Base-by-base conservation (phyloP, 2,113 vertebrate genomes). In the Podiceps cristatus region DNA sequence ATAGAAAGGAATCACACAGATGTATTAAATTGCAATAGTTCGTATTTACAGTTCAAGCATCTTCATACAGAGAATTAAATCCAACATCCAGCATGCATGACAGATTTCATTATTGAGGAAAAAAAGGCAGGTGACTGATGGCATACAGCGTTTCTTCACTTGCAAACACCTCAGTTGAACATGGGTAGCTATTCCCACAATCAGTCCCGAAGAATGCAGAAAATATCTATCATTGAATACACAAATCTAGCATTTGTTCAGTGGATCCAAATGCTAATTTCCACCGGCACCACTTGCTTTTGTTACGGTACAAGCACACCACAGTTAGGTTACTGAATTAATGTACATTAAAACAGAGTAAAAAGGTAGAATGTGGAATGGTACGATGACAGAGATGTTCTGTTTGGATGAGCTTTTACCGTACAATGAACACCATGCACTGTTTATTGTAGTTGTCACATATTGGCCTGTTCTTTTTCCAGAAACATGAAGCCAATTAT, bases 401-500 rank as follows among this genome's bases (percentile, higher is more conserved):
- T 56, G 69, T 87, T 92, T 11, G 69, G 66, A 84, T 47, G 87
- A 90, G 76, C 79, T 86, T 88, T 53, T 77, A 73, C 85, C 9
- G 9, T 84, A 90, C 97, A 97, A 95, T 93, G 92, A 97, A 97
- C 93, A 95, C 83, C 97, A 95, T 95, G 87, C 98, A 94, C 58
- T 90, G 96, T 95, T 98, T 97, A 96, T 74, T 93, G 96, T 11
- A 80, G 94, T 85, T 81, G 88, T 92, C 95, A 95, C 86, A 94
- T 87, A 93, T 63, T 90, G 97, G 92, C 80, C 94, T 69, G 89
- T 91, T 37, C 40, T 92, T 93, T 79, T 47, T 82, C 94, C 97
- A 96, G 93, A 88, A 96, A 96, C 96, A 97, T 40, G 59, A 92
- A 94, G 97, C 93, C 95, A 96, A 98, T 97, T 95, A 94, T 89